Percentiles rank a stretch among this genome's conserved stretches.
These are phyloP conservation scores for Magallana ariakensis DNA, from an alignment of 1,140 invertebrate genomes.

Conservation along the genomic window DNA sequence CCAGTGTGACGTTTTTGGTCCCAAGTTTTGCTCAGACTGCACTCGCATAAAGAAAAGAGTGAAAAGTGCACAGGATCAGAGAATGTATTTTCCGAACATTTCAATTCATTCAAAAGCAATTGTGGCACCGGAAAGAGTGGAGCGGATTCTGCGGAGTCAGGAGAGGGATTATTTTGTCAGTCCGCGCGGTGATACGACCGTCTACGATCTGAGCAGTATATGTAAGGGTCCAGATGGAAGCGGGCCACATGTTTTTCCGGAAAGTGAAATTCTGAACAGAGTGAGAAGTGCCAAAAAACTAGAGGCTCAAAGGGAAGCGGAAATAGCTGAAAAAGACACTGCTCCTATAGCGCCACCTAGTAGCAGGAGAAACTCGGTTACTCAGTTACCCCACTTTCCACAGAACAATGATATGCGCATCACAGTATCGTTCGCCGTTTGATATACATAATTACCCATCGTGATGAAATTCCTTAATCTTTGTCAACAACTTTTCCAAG, in stretches of 20 bases:
- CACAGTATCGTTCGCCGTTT: slow-evolving; percentile 12
- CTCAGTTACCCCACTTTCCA: neutral
- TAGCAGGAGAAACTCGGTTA: neutral
- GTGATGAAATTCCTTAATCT: neutral
- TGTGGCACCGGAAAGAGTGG: slow-evolving; percentile 60
- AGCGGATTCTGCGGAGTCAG: slow-evolving; percentile 56
- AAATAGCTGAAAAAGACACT: neutral
- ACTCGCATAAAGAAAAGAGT: slow-evolving; percentile 54
- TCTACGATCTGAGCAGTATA: slow-evolving; percentile 14
- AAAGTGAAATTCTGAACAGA: slow-evolving; percentile 11
- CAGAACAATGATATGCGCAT: slow-evolving; percentile 14
- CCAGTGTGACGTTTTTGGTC: slow-evolving; percentile 64
- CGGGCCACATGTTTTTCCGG: slow-evolving; percentile 4
- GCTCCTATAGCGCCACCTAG: slow-evolving; percentile 15
- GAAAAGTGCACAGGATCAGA: slow-evolving; percentile 49
- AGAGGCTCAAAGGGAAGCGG: neutral
- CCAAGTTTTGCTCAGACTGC: slow-evolving; percentile 61
- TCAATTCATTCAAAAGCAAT: slow-evolving; percentile 63
- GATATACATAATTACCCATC: neutral
- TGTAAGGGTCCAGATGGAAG: slow-evolving; percentile 10
- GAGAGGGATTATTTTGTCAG: slow-evolving; percentile 51
- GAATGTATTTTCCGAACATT: slow-evolving; percentile 59
- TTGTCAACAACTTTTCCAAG: too few relatives aligned
- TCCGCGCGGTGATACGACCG: neutral
- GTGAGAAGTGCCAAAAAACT: slow-evolving; percentile 23